Percentiles rank a stretch among this genome's conserved stretches.
These are phyloP conservation scores for Gastracanthus pulcherrimus DNA, from an alignment of 2,888 invertebrate genomes.

Conservation along the genomic window DNA sequence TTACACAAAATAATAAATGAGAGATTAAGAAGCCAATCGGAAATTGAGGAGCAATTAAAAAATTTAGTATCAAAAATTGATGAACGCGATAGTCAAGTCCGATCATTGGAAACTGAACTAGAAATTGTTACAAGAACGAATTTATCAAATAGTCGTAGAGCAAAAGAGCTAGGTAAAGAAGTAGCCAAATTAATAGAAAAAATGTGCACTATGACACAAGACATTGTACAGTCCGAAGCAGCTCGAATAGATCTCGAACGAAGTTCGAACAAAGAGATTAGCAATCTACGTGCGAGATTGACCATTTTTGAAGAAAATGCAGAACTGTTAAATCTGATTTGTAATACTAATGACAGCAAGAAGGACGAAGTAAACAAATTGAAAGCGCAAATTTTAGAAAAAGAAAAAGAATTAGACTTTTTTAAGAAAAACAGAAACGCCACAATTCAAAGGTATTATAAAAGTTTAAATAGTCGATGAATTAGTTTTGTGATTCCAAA, in stretches of 20 bases:
- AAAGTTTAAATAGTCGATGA: neutral
- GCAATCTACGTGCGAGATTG: conserved; percentile 60
- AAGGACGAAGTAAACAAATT: conserved; percentile 63
- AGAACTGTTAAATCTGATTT: conserved; percentile 62
- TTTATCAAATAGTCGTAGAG: conserved; percentile 61
- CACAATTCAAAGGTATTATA: conserved; percentile 64
- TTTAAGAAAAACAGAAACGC: conserved; percentile 66
- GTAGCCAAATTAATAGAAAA: conserved; percentile 61
- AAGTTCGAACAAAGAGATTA: conserved; percentile 62
- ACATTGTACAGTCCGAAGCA: conserved; percentile 63
- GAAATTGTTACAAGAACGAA: conserved; percentile 58
- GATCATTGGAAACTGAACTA: conserved; percentile 60
- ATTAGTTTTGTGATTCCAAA: neutral
- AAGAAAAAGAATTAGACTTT: conserved; percentile 64
- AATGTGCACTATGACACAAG: conserved; percentile 61
- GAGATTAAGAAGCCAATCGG: conserved; percentile 60
- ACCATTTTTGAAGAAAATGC: conserved; percentile 64
- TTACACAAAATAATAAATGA: conserved; percentile 60
- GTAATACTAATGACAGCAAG: conserved; percentile 60
- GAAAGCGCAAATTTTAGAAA: conserved; percentile 62
- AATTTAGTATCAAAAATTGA: conserved; percentile 60
- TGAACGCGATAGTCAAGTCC: conserved; percentile 64
- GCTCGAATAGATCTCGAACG: conserved; percentile 63
- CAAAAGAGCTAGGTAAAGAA: conserved; percentile 62
- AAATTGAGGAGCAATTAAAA: conserved; percentile 63